Base-by-base conservation (phyloP, 2,797 vertebrate species). In the Danionella dracula region DNA sequence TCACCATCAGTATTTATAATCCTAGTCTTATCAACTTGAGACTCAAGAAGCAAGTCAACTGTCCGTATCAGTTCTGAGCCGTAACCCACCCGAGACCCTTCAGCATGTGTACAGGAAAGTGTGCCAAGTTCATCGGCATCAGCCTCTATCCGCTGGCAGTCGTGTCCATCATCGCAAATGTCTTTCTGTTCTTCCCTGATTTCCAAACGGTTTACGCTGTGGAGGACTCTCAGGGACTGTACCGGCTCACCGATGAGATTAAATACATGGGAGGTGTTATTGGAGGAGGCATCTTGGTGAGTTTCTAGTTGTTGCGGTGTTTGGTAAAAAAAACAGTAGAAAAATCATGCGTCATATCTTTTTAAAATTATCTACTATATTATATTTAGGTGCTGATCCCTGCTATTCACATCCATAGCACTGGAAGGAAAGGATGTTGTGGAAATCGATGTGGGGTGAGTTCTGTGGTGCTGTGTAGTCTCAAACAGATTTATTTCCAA, bases 391-490 rank as follows among this genome's bases (percentile, higher is more conserved):
- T 86, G 4, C 70, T 89, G 12, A 58, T 90, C 56, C 87, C 89
- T 21, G 88, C 89, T 1, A 83, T 90, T 46, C 88, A 90, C 66
- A 86, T 84, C 40, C 88, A 89, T 21, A 81, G 89, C n/a, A 89
- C 88, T 10, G 86, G 85, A 2, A 68, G 72, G 0, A 5, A 77
- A 5, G 84, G 85, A 1, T 91, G 89, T 76, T 91, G 89, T 41
- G 78, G 79, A 20, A 92, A 91, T 73, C 85, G 86, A 51, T 92
- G 90, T 40, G 79, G 90, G 85, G 90, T 85, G 64, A 84, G 86
- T 76, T 27, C 9, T 13, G 8, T n/a, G n/a, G n/a, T n/a, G 23
- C 6, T 27, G 3, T 27, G 23, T 27, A 27, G n/a, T n/a, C n/a
- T n/a, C n/a, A n/a, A n/a, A n/a, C n/a, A n/a, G n/a, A n/a, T n/a